Base-by-base conservation (phyloP, 1,140 invertebrate genomes). In the Vollenhovia emeryi region DNA sequence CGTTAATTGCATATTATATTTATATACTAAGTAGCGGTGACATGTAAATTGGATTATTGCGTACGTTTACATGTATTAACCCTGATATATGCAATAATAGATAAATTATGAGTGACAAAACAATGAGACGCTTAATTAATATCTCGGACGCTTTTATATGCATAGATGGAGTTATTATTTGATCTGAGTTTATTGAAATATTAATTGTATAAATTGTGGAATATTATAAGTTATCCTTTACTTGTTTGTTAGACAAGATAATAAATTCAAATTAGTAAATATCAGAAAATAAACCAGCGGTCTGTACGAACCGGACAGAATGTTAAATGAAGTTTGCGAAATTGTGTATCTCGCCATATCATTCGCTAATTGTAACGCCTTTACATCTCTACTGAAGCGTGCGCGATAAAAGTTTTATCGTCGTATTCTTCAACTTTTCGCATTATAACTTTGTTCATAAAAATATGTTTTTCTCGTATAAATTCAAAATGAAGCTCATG, bases 101-200 rank as follows among this genome's bases (percentile, higher is more conserved):
- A 76, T 84, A 62, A 76, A 84, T 84, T 62, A 74, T 48, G 55
- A 84, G 27, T 84, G 55, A 60, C 69, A 75, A 84, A 73, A 84
- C 73, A 59, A 75, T 75, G 68, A 57, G 15, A 62, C 9, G 69
- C 55, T 75, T 84, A 59, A 84, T 75, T 84, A 84, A 75, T 84
- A 75, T 74, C 69, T 74, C 13, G 40, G 43, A 52, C 33, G 45
- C 45, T 27, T 18, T 43, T 52, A 30, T 71, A 71, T 27, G 71
- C 48, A 75, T 8, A 50, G 1, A 24, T 27, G 9, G 8, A 74
- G n/a, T 43, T 68, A 71, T 33, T 68, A 71, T 80, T 55, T 24
- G 48, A 80, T 82, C 43, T 33, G 15, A 62, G 15, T 75, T 84
- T 62, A 75, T 84, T 62, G 69, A 33, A 69, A 84, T 69, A 43